Evolutionary conservation across 2,113 vertebrate genomes (phyloP), one percentile per base, ranked within the genome.

Genomic region (Protomyctophum bolini): DNA sequence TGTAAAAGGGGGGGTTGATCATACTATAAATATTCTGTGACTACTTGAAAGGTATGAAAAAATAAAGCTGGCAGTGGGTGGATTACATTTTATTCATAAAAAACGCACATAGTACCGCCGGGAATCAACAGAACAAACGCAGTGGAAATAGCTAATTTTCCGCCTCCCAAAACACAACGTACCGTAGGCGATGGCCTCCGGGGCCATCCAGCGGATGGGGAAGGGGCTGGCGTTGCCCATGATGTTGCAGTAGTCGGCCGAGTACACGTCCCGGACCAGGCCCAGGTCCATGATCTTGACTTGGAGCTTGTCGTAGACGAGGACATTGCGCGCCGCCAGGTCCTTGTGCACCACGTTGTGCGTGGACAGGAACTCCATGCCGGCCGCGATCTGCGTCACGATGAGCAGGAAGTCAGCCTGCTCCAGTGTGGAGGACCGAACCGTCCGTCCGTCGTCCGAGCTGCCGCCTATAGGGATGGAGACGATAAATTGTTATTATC

Each of bases 141-240:
- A 21, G 21, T 1, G 21, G 21, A 21, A 21, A 21, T 21, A 21
- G 21, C 21, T 1, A 21, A 21, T 21, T 21, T 21, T 1, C 21
- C 21, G 21, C 21, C 1, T 2, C 21, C 21, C 21, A 21, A 21
- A 21, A 21, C 21, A 21, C 21, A 41, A 6, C 33, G 33, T 41
- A 41, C 97, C 96, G 1, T 96, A 98, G 81, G 93, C 89, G n/a
- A 99, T 93, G 7, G 97, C 97, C 81, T 99, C 98, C 0, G 97
- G 95, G 3, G 97, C 95, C 97, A 99, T 98, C 98, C 98, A 99
- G 9, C 98, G 94, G 50, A 99, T 94, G 10, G 98, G 98, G 69
- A 99, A 95, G 55, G 94, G 94, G 2, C 90, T 94, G 41, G 91
- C 92, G 21, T 21, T 21, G 6, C 96, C 96, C 88, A 94, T 90